These are phyloP conservation scores for Pygmarrhopalites habei DNA, from an alignment of 1,140 invertebrate genomes.

Conservation along the genomic window DNA sequence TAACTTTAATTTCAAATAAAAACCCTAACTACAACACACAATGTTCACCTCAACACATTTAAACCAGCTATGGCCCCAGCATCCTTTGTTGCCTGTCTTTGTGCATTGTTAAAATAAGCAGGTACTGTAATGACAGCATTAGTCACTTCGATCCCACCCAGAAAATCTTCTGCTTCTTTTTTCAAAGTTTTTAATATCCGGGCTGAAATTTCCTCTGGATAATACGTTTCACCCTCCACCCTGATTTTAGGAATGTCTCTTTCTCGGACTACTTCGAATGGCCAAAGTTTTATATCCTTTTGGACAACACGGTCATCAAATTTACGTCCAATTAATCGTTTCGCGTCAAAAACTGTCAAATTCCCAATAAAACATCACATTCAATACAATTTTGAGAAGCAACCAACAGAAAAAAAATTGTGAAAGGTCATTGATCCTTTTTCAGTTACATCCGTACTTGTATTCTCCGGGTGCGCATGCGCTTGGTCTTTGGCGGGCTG, in stretches of 20 bases:
- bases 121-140: slow-evolving; percentile 96
- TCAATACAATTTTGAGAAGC: too few species aligned
- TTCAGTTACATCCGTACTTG: too few species aligned
- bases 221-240: slow-evolving; percentile 45
- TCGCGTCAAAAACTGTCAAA: slow-evolving; percentile 49
- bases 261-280: background rate
- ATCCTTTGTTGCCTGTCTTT: too few species aligned
- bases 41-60: slow-evolving; percentile 93
- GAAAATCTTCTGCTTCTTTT: slow-evolving; percentile 18
- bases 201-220: slow-evolving; percentile 49
- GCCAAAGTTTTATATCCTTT: slow-evolving; percentile 51
- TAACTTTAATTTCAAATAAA: too few species aligned
- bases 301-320: slow-evolving; percentile 50
- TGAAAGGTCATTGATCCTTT: too few species aligned
- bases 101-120: slow-evolving; percentile 96
- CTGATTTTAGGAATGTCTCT: slow-evolving; percentile 26
- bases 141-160: slow-evolving; percentile 56
- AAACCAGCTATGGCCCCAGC: slow-evolving; percentile 83
- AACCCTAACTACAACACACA: too few species aligned
- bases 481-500: background rate
- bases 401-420: too few species aligned
- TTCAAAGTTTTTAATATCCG: slow-evolving; percentile 49
- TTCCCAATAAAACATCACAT: too few species aligned
- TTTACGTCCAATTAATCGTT: slow-evolving; percentile 50
- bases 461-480: background rate